These are phyloP conservation scores for Neodiprion pinetum DNA, from an alignment of 1,140 invertebrate species.

Conservation along the genomic window DNA sequence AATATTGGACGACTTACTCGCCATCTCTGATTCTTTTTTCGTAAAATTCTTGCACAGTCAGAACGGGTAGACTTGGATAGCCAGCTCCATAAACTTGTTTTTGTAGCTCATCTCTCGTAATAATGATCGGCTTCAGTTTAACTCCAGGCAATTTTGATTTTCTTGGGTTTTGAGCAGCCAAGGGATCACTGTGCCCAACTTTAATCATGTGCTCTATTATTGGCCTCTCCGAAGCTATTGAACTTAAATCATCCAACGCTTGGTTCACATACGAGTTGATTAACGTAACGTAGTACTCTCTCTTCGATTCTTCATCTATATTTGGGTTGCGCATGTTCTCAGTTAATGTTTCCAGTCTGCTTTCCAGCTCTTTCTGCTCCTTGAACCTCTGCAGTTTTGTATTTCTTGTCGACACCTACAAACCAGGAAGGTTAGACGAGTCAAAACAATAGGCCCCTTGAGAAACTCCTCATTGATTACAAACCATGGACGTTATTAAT, in stretches of 20 bases:
- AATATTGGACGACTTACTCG: slow-evolving; percentile 64
- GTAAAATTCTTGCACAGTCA: slow-evolving; percentile 96
- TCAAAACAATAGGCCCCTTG: background rate
- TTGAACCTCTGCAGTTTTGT: slow-evolving; percentile 83
- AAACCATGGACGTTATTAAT: slow-evolving; percentile 50
- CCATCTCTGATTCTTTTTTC: slow-evolving; percentile 85
- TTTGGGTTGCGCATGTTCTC: slow-evolving; percentile 68
- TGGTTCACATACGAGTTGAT: slow-evolving; percentile 78
- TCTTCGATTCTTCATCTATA: slow-evolving; percentile 81
- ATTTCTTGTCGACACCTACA: slow-evolving; percentile 65
- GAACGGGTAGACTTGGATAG: slow-evolving; percentile 90
- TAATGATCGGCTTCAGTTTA: slow-evolving; percentile 89
- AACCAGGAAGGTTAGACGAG: background rate
- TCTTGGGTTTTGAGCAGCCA: slow-evolving; percentile 44
- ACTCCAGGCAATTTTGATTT: slow-evolving; percentile 52
- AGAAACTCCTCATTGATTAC: background rate
- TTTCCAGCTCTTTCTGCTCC: slow-evolving; percentile 80
- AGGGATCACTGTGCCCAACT: slow-evolving; percentile 32
- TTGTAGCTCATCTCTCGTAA: slow-evolving; percentile 87
- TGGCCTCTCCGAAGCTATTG: slow-evolving; percentile 74
- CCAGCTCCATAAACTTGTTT: slow-evolving; percentile 94
- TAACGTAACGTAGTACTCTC: slow-evolving; percentile 84
- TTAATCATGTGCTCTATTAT: slow-evolving; percentile 75
- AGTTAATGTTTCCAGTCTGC: slow-evolving; percentile 71
- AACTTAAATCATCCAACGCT: slow-evolving; percentile 80